These are phyloP conservation scores for Lithobates pipiens DNA, from an alignment of 2,797 vertebrate genomes.

Conservation along the genomic window DNA sequence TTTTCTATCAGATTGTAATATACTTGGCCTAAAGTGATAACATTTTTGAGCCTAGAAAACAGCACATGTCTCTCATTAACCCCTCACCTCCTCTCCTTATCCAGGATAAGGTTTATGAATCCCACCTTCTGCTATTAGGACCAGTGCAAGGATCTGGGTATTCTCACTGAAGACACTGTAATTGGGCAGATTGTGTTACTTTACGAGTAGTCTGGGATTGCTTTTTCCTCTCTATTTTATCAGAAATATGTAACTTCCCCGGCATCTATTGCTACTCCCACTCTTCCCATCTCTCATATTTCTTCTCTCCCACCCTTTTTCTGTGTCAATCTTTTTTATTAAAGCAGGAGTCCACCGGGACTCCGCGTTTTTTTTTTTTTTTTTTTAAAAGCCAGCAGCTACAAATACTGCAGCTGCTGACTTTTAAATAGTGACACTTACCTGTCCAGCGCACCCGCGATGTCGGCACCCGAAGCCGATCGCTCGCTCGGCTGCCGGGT, in stretches of 20 bases:
- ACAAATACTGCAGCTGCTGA: too few relatives aligned
- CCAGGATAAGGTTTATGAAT: constrained; percentile 20
- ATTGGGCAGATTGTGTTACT: constrained; percentile 39
- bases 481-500: too few relatives aligned
- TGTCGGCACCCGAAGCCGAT: too few relatives aligned
- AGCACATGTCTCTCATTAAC: constrained; percentile 56
- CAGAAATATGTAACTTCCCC: constrained; percentile 24
- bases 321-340: too few relatives aligned
- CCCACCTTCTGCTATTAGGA: constrained; percentile 19
- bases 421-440: too few relatives aligned
- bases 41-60: constrained; percentile 33
- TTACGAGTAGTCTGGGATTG: constrained; percentile 5
- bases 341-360: too few relatives aligned
- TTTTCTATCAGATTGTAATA: constrained; percentile 13
- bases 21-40: constrained; percentile 33
- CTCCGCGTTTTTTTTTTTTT: too few relatives aligned
- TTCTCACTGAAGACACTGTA: constrained; percentile 36
- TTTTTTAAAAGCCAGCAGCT: too few relatives aligned
- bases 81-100: constrained; percentile 32
- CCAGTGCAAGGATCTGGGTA: constrained; percentile 35
- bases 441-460: too few relatives aligned
- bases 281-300: not conserved
- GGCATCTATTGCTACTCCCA: not conserved
- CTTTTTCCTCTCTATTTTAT: constrained; percentile 25
- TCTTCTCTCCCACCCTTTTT: not conserved